phyloP scores from a whole-genome alignment of 2,113 vertebrate species.

The Apteryx owenii region DNA sequence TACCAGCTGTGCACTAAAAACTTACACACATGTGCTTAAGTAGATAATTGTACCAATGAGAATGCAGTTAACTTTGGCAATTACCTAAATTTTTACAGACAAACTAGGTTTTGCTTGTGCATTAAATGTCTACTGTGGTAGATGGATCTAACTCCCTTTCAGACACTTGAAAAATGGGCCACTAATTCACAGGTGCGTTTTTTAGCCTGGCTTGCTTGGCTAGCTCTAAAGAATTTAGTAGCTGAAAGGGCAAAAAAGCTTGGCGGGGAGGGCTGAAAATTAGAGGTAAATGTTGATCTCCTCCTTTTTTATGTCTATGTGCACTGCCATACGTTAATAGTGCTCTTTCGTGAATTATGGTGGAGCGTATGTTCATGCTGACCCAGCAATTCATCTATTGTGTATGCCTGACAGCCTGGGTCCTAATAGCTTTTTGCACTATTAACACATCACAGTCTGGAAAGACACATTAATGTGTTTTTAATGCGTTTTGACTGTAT shows the following conservation, averaged over 20 bases:
- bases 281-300: neutral
- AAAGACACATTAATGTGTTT: slow-evolving; percentile 37
- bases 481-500: slow-evolving; percentile 36
- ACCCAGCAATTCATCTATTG: neutral
- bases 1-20: neutral
- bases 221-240: neutral
- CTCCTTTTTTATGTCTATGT: neutral
- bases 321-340: neutral
- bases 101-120: neutral
- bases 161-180: neutral
- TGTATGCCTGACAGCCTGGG: neutral
- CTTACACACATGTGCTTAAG: neutral
- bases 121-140: neutral
- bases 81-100: neutral
- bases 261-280: neutral
- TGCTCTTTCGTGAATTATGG: neutral
- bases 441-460: slow-evolving; percentile 9
- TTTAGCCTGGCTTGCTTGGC: neutral
- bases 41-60: neutral
- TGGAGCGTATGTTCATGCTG: neutral
- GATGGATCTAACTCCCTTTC: neutral
- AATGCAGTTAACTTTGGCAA: neutral
- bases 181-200: neutral
- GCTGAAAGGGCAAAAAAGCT: neutral
- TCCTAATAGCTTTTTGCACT: slow-evolving; percentile 28